Percentiles rank a stretch among this genome's conserved stretches.
Conservation (phyloP, 2,888 invertebrate genomes). For the Eueremaeus valkanovi region DNA sequence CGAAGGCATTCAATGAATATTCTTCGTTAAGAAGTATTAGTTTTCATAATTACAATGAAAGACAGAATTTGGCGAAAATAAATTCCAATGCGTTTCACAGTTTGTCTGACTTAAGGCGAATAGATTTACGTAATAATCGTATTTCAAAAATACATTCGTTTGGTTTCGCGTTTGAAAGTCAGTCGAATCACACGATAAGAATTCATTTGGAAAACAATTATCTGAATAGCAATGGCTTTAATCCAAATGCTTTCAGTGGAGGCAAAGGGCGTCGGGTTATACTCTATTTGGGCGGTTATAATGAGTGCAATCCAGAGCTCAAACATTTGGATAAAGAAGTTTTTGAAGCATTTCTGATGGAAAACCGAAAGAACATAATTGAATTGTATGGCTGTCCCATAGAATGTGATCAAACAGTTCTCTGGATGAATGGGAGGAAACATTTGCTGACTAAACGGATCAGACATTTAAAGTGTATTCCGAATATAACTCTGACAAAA, state of each 20-base stretch:
- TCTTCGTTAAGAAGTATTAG: conserved; percentile 8
- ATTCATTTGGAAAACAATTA: conserved; percentile 31
- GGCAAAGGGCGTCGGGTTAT: conserved; percentile 33
- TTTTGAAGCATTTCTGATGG: conserved; percentile 34
- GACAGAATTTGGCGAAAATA: not conserved
- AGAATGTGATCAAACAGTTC: conserved; percentile 17
- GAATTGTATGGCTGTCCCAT: conserved; percentile 40
- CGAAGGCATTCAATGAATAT: conserved; percentile 34
- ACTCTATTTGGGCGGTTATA: conserved; percentile 35
- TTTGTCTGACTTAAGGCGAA: conserved; percentile 1
- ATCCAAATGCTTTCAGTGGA: conserved; percentile 30
- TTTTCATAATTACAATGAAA: conserved; percentile 34
- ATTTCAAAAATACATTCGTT: conserved; percentile 28
- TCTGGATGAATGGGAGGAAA: conserved; percentile 25
- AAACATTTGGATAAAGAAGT: conserved; percentile 12
- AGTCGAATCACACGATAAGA: conserved; percentile 23
- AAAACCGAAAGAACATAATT: conserved; percentile 28
- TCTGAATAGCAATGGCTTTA: conserved; percentile 33
- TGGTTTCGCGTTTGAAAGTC: conserved; percentile 33
- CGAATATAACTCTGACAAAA: not conserved
- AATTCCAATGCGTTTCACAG: conserved; percentile 27
- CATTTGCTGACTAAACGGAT: not conserved
- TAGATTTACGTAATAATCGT: conserved; percentile 37
- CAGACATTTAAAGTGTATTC: conserved; percentile 10
- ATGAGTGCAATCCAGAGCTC: conserved; percentile 21